Conservation (phyloP, 2,888 invertebrate species). For the Lasiommata megera region DNA sequence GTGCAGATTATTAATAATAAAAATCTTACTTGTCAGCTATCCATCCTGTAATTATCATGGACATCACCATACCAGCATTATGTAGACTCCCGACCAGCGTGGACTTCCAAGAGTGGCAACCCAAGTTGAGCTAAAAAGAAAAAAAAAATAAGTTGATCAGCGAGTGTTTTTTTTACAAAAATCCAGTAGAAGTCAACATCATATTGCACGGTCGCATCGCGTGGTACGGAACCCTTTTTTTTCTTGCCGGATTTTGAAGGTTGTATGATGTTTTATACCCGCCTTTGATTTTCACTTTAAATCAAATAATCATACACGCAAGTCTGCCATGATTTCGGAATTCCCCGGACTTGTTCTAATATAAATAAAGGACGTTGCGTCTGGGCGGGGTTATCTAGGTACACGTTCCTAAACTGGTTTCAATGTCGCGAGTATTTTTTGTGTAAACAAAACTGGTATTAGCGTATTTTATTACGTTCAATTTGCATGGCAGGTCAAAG, state of each 20-base stretch:
- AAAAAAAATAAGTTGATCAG: neutral
- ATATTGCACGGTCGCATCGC: too few species aligned
- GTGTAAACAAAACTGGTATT: neutral
- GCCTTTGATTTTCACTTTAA: too few species aligned
- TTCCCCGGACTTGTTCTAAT: neutral
- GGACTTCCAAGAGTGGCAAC: slow-evolving; percentile 73
- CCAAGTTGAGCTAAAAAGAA: slow-evolving; percentile 56
- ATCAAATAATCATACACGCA: neutral
- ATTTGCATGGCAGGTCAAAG: neutral
- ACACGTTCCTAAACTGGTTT: neutral
- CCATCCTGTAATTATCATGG: slow-evolving; percentile 81
- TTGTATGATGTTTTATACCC: too few species aligned
- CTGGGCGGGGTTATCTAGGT: neutral
- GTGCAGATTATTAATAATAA: too few species aligned
- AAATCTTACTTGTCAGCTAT: slow-evolving; percentile 78
- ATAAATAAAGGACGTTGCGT: neutral
- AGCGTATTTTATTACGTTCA: neutral
- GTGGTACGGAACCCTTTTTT: too few species aligned
- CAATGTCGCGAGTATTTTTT: neutral
- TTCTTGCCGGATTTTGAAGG: too few species aligned
- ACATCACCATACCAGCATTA: slow-evolving; percentile 83
- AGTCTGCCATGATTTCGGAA: neutral
- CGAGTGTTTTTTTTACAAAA: too few species aligned
- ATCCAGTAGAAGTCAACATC: too few species aligned
- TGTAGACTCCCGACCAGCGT: slow-evolving; percentile 80